Evolutionary conservation across 2,113 vertebrate species (phyloP).

Genomic region (Hemicordylus capensis): DNA sequence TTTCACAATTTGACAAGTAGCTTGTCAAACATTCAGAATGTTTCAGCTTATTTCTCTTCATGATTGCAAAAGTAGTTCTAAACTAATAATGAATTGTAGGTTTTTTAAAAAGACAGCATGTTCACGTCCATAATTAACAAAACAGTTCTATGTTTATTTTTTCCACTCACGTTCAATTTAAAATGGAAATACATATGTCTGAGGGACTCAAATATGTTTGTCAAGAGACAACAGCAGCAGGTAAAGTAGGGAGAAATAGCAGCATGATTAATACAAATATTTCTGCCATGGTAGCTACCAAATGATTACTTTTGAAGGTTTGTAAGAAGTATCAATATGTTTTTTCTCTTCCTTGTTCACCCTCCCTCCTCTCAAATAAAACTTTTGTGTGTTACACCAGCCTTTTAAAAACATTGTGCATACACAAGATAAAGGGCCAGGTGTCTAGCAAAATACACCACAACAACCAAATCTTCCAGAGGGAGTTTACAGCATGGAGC

Average conservation of each 20-base stretch:
- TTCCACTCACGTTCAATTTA: conserved; percentile 59
- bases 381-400: background rate
- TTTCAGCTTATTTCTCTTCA: conserved; percentile 10
- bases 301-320: conserved; percentile 37
- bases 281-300: conserved; percentile 63
- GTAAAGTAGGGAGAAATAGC: conserved; percentile 52
- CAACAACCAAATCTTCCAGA: too few species aligned
- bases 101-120: conserved; percentile 24
- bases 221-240: conserved; percentile 55
- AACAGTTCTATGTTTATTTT: conserved; percentile 61
- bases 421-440: too few species aligned
- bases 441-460: too few species aligned
- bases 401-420: too few species aligned
- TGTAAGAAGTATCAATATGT: conserved; percentile 60
- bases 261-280: conserved; percentile 67
- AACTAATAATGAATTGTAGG: conserved; percentile 51
- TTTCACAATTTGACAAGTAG: conserved; percentile 32
- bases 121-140: conserved; percentile 54
- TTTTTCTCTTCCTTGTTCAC: background rate
- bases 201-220: conserved; percentile 57
- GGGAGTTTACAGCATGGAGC: too few species aligned
- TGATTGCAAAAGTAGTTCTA: conserved; percentile 8
- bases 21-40: conserved; percentile 19
- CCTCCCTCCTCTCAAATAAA: conserved; percentile 26
- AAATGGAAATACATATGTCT: conserved; percentile 69